These are phyloP conservation scores for Spodoptera littoralis DNA, from an alignment of 2,888 invertebrate genomes.

Conservation along the genomic window DNA sequence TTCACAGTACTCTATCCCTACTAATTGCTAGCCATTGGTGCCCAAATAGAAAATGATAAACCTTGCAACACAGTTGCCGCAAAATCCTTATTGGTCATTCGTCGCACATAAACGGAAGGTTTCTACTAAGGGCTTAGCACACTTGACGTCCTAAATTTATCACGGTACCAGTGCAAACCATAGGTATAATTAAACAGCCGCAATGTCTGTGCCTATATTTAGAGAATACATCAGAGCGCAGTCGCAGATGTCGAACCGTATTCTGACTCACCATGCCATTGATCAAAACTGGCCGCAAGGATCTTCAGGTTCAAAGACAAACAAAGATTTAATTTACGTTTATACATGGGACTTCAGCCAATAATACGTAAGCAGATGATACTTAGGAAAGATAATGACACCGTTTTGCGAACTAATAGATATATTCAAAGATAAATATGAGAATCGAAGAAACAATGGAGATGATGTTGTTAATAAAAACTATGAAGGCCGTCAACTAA, in stretches of 20 bases:
- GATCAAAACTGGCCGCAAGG: slow-evolving; percentile 55
- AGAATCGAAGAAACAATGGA: slow-evolving; percentile 47
- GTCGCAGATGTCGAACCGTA: slow-evolving; percentile 66
- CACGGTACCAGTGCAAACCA: slow-evolving; percentile 42
- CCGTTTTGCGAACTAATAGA: slow-evolving; percentile 22
- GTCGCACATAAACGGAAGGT: slow-evolving; percentile 33
- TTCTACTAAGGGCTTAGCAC: slow-evolving; percentile 28
- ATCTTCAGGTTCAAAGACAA: slow-evolving; percentile 30
- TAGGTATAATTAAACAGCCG: slow-evolving; percentile 62
- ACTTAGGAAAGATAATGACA: slow-evolving; percentile 29
- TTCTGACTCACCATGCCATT: slow-evolving; percentile 70
- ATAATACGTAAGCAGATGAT: slow-evolving; percentile 19
- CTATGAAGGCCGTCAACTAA: slow-evolving; percentile 28
- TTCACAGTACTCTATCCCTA: background rate
- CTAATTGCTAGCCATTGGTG: background rate
- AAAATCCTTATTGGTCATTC: background rate
- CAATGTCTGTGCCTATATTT: slow-evolving; percentile 73
- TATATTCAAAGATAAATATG: slow-evolving; percentile 37
- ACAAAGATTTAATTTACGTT: slow-evolving; percentile 4
- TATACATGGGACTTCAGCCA: slow-evolving; percentile 8
- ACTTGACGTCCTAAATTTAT: slow-evolving; percentile 51
- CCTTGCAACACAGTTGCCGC: background rate
- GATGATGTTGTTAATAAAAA: slow-evolving; percentile 39
- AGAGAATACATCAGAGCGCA: slow-evolving; percentile 70
- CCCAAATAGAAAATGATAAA: background rate